Evolutionary conservation across 2,888 invertebrate genomes (phyloP), one percentile per base, ranked within the genome.

Genomic region (Corythucha ciliata): DNA sequence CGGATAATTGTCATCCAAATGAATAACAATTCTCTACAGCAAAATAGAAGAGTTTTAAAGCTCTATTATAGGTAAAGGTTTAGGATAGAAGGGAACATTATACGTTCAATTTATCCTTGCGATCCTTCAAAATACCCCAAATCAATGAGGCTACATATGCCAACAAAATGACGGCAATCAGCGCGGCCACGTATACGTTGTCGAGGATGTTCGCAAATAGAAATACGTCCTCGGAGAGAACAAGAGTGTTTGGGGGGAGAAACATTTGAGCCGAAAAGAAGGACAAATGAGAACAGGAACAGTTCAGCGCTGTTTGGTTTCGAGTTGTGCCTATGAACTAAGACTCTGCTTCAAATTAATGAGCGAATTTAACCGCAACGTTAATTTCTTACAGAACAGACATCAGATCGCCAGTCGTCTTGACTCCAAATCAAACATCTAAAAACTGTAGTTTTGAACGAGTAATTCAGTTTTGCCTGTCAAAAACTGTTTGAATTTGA

Each of bases 1-100:
- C 8, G 42, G 42, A 3, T 26, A 42, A 12, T 42, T 42, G 42
- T 42, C 42, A n/a, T 24, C 14, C 6, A 42, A 7, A 3, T 12
- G 4, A 14, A 20, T 18, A 4, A 39, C 39, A 3, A 14, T n/a
- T 14, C 21, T 18, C 39, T 39, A n/a, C n/a, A 4, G 16, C 16
- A 33, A 4, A 33, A 4, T 33, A 33, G 6, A 33, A 33, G 16
- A 33, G 6, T 33, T 14, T 16, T 33, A 6, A 33, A 3, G n/a
- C 33, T n/a, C 21, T 12, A 21, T 18, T 20, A n/a, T n/a, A n/a
- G n/a, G n/a, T n/a, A n/a, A n/a, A n/a, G n/a, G n/a, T n/a, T n/a
- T n/a, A n/a, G n/a, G n/a, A n/a, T n/a, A n/a, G n/a, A n/a, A n/a
- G n/a, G n/a, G n/a, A n/a, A n/a, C n/a, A 39, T 12, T 24, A 12